These are phyloP conservation scores for Pseudococcus longispinus DNA, from an alignment of 2,888 invertebrate species.

Conservation along the genomic window DNA sequence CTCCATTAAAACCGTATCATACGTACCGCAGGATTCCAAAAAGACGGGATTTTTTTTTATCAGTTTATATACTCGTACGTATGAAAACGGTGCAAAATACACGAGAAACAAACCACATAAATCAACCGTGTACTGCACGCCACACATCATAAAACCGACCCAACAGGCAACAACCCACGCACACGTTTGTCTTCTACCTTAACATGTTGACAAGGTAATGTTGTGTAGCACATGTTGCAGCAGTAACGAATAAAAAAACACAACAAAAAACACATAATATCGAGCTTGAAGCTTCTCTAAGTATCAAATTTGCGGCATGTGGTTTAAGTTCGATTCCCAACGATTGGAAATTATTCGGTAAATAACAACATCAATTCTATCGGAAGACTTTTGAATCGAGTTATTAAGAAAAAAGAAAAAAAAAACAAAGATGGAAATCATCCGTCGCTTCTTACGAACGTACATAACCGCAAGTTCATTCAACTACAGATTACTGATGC, in stretches of 20 bases:
- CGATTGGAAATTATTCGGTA: slow-evolving; percentile 29
- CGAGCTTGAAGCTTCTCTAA: background rate
- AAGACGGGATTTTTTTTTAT: background rate
- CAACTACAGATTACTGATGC: slow-evolving; percentile 11
- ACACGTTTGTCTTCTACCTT: background rate
- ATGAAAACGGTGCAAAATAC: slow-evolving; percentile 5
- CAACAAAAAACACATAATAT: no score
- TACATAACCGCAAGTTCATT: slow-evolving; percentile 30
- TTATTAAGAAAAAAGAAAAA: background rate
- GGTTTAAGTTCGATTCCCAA: slow-evolving; percentile 34
- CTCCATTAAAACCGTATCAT: background rate
- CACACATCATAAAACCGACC: slow-evolving; percentile 3
- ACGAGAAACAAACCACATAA: background rate
- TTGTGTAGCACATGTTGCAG: background rate
- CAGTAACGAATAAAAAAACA: background rate
- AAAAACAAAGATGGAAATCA: background rate
- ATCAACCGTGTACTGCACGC: background rate
- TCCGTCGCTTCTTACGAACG: background rate
- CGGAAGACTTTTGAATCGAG: background rate
- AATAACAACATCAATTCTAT: background rate
- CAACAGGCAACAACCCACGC: background rate
- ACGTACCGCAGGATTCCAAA: background rate
- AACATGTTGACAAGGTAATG: slow-evolving; percentile 3
- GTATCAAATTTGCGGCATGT: background rate
- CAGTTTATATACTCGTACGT: no score